Evolutionary conservation across 64 coral and sea anemone genomes (phyloP), one percentile per base, ranked within the genome.

Genomic region (Montipora efflorescens): DNA sequence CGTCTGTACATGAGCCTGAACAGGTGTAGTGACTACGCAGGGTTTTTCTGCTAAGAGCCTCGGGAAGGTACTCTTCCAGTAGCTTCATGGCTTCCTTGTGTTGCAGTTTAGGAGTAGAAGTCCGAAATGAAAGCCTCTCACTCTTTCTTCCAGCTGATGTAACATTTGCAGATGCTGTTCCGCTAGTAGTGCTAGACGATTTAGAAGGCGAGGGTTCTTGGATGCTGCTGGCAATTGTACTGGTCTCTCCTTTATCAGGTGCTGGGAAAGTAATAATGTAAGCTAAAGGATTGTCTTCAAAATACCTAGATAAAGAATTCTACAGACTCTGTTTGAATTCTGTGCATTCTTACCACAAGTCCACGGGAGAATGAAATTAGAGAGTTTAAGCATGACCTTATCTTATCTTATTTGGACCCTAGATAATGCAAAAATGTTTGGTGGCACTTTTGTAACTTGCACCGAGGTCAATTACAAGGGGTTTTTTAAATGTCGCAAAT

Each of bases 1-100:
- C 58, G 58, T 91, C 47, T 92, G 90, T 84, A 18, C 90, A 84
- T 4, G 79, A 92, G 13, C 90, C 90, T 0, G 81, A 67, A 25
- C 90, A 84, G 52, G 79, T 92, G 90, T 92, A 84, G 13, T 84
- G 75, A 25, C 90, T 92, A 13, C 83, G 90, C 67, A 92, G 14
- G 55, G 0, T 92, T 8, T 92, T 92, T 47, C 47, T 75, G 1
- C 19, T 80, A 91, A 49, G 5, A 78, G 57, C 81, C 72, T 83
- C 80, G 67, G 79, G 47, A 92, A 92, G 83, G 25, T 92, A 84
- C 80, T 92, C 68, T 36, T 92, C 14, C 59, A 92, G 49, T 74
- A 91, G 90, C 43, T 91, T 83, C 68, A 91, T 72, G 81, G 48
- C 79, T 93, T 93, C 91, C 51, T 46, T 55, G 43, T 61, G 91